phyloP scores from a whole-genome alignment of 2,797 vertebrate species.

The Argentina silus region DNA sequence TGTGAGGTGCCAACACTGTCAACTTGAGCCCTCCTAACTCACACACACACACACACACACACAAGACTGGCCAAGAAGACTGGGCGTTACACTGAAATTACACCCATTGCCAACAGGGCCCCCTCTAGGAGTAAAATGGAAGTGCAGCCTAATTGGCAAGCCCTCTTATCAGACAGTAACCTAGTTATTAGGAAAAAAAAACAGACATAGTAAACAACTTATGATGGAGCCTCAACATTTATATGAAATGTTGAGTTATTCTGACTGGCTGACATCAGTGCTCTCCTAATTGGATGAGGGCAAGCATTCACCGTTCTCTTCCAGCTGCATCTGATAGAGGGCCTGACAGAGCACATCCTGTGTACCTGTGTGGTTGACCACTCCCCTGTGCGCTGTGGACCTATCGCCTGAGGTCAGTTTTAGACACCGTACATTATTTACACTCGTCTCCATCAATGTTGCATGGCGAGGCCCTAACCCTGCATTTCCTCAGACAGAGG shows the following conservation, averaged over 20 bases:
- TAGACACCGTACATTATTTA: constrained; percentile 20
- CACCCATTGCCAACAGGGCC: neutral
- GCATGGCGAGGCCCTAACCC: neutral
- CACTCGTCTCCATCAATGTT: neutral
- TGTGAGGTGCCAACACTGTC: neutral
- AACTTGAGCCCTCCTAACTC: neutral
- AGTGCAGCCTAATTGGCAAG: neutral
- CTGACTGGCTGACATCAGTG: neutral
- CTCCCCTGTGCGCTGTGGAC: neutral
- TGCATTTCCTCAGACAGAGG: neutral
- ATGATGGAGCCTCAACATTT: no score
- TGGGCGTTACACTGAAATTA: neutral
- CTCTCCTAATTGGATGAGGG: neutral
- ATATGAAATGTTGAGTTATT: no score
- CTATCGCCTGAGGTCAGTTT: constrained; percentile 1
- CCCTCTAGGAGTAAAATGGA: neutral
- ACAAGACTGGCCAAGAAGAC: neutral
- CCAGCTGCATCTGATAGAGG: no score
- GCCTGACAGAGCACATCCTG: no score
- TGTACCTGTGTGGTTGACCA: neutral
- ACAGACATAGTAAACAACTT: no score
- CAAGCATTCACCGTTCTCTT: no score
- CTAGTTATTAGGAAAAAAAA: neutral
- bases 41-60: constrained; percentile 1
- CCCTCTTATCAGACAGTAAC: neutral